Evolutionary conservation across 2,797 vertebrate genomes (phyloP).

Genomic region (Malurus leucopterus): DNA sequence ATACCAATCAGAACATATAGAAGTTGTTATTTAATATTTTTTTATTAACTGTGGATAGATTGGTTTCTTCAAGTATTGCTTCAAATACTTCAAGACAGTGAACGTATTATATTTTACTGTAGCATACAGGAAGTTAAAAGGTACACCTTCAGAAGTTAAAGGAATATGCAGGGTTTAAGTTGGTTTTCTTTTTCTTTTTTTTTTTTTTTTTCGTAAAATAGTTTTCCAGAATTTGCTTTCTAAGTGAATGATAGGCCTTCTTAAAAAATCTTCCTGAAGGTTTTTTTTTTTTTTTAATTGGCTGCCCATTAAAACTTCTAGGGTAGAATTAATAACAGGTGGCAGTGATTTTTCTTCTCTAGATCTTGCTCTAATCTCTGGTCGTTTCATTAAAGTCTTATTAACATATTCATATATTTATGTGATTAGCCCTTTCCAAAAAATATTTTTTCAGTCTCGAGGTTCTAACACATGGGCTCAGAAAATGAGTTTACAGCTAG

Average conservation of each 20-base stretch:
- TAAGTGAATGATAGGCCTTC: background rate
- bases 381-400: conserved; percentile 8
- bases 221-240: background rate
- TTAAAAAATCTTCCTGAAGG: background rate
- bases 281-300: background rate
- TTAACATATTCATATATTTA: conserved; percentile 19
- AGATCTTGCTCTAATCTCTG: background rate
- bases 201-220: background rate
- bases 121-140: background rate
- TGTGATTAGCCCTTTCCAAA: background rate
- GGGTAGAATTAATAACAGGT: background rate
- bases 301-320: background rate
- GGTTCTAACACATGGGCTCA: background rate
- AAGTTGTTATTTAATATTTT: conserved; percentile 8
- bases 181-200: background rate
- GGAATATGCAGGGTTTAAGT: conserved; percentile 20
- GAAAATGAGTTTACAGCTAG: background rate
- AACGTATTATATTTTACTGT: conserved; percentile 13
- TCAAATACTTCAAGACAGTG: background rate
- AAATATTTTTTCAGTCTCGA: background rate
- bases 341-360: background rate
- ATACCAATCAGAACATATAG: background rate
- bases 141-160: background rate
- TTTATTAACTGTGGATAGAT: background rate
- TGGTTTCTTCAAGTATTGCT: background rate